Conservation (phyloP, 2,113 vertebrate species). For the Zonotrichia leucophrys region DNA sequence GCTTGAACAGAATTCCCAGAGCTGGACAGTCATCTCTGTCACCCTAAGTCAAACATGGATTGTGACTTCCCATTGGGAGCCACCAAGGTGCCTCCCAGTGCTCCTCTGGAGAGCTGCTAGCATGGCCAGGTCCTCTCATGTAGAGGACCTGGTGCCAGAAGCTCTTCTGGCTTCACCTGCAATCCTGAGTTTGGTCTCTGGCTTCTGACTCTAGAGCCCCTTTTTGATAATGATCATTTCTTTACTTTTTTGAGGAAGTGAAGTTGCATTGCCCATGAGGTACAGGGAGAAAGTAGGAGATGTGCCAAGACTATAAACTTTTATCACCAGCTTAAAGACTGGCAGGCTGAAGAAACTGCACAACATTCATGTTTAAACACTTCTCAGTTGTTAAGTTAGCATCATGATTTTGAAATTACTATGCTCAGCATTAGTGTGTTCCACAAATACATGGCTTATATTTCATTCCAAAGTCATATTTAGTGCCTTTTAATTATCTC, state of each 20-base stretch:
- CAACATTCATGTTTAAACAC: background rate
- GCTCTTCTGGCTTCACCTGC: background rate
- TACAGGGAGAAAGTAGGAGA: background rate
- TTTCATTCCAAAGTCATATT: background rate
- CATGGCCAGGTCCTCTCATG: background rate
- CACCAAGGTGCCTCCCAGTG: background rate
- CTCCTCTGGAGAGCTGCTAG: background rate
- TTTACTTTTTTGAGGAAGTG: background rate
- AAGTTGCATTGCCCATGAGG: background rate
- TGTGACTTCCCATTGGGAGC: background rate
- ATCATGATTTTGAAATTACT: background rate
- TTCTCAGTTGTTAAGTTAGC: background rate
- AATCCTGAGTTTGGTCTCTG: background rate
- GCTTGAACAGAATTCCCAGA: background rate
- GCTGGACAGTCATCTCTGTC: background rate
- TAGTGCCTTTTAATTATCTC: conserved; percentile 2
- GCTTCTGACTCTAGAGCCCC: background rate
- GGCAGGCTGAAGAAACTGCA: background rate
- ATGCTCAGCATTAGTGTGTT: background rate
- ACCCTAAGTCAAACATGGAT: background rate
- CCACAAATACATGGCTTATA: background rate
- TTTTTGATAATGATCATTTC: background rate
- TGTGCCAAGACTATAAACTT: background rate
- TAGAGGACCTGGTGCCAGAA: background rate
- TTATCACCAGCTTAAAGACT: background rate